These are phyloP conservation scores for Leptopilina boulardi DNA, from an alignment of 1,140 invertebrate genomes.

Conservation along the genomic window DNA sequence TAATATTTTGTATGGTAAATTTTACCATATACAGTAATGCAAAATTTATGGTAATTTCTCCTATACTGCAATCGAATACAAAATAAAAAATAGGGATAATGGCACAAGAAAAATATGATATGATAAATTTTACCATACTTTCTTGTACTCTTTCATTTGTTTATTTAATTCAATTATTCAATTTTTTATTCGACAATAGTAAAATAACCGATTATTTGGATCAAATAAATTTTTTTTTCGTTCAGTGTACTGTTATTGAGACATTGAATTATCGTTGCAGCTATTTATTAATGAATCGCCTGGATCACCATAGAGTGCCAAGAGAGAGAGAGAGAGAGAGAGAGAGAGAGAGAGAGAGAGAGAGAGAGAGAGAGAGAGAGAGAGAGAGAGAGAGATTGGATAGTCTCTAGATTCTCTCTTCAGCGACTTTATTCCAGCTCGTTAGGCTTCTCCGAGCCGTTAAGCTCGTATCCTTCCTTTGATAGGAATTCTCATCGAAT, in stretches of 20 bases:
- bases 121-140: no score
- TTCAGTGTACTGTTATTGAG: neutral
- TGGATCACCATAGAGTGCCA: slow-evolving; percentile 18
- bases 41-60: no score
- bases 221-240: no score
- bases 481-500: slow-evolving; percentile 30
- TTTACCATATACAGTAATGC: no score
- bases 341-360: slow-evolving; percentile 35
- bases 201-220: no score
- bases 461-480: slow-evolving; percentile 28
- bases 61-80: no score
- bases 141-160: no score
- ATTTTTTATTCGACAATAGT: no score
- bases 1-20: no score
- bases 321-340: slow-evolving; percentile 20
- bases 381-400: slow-evolving; percentile 27
- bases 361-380: slow-evolving; percentile 20
- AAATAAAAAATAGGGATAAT: no score
- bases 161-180: no score
- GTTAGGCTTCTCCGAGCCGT: slow-evolving; percentile 24
- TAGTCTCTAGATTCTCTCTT: slow-evolving; percentile 6
- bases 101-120: no score
- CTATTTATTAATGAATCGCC: slow-evolving; percentile 16
- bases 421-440: slow-evolving; percentile 23
- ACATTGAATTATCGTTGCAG: neutral